These are phyloP conservation scores for Tympanuchus pallidicinctus DNA, from an alignment of 2,113 vertebrate genomes.

Conservation along the genomic window DNA sequence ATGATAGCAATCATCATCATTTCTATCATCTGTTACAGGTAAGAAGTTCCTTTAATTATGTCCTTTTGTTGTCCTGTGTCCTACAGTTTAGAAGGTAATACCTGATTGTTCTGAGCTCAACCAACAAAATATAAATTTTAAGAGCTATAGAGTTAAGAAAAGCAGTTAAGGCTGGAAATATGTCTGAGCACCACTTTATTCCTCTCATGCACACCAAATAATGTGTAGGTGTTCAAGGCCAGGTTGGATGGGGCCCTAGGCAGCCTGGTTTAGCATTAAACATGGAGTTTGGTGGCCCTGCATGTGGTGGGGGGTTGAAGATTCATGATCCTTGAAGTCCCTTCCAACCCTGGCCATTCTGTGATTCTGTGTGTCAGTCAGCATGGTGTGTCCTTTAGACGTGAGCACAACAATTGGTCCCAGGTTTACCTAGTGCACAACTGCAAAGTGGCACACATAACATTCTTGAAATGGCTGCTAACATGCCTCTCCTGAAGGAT, in stretches of 20 bases:
- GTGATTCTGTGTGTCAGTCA: slow-evolving; percentile 5
- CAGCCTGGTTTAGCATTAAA: too few relatives aligned
- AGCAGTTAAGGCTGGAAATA: background rate
- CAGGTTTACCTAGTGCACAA: background rate
- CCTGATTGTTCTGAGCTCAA: background rate
- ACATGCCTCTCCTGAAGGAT: background rate
- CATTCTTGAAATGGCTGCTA: slow-evolving; percentile 7
- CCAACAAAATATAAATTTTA: background rate
- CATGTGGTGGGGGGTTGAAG: too few relatives aligned
- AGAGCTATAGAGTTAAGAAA: background rate
- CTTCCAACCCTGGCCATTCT: too few relatives aligned
- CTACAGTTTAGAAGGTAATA: background rate
- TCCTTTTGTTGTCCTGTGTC: background rate
- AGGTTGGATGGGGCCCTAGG: too few relatives aligned
- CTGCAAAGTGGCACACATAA: background rate
- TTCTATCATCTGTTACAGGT: slow-evolving; percentile 96
- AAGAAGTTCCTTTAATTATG: slow-evolving; percentile 29
- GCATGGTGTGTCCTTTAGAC: background rate
- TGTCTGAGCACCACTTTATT: slow-evolving; percentile 25
- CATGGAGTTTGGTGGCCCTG: too few relatives aligned
- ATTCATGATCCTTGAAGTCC: too few relatives aligned
- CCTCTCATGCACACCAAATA: background rate
- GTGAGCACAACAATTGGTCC: slow-evolving; percentile 4
- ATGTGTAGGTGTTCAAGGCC: too few relatives aligned
- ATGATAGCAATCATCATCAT: slow-evolving; percentile 89